These are phyloP conservation scores for Helicolenus hilgendorfi DNA, from an alignment of 2,797 vertebrate species.

Conservation along the genomic window DNA sequence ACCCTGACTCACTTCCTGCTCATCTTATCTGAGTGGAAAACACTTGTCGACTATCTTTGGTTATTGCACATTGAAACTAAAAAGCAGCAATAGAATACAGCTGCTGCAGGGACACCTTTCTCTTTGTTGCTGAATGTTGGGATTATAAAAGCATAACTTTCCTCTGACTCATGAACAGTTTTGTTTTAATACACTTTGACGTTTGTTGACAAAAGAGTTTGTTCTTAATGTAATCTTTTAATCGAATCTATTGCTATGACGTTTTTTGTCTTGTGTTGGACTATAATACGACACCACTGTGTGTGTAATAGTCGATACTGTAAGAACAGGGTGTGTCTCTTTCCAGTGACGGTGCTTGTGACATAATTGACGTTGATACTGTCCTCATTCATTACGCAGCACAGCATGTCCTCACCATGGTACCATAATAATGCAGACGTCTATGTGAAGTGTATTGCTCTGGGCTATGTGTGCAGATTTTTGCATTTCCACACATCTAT, in stretches of 20 bases:
- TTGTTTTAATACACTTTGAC: not conserved
- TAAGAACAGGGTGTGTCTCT: constrained; percentile 46
- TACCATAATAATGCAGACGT: not conserved
- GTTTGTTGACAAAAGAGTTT: not conserved
- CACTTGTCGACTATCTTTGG: not conserved
- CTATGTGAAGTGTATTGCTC: not conserved
- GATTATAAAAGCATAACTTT: not conserved
- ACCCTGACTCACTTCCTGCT: constrained; percentile 46
- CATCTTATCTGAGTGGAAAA: constrained; percentile 23
- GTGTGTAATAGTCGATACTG: not conserved
- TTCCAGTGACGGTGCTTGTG: constrained; percentile 17
- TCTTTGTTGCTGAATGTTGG: not conserved
- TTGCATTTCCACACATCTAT: not conserved
- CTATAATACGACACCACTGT: not conserved
- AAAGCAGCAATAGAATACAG: not conserved
- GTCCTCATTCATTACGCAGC: not conserved
- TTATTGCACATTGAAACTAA: not conserved
- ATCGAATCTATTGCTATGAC: not conserved
- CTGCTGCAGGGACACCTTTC: not conserved
- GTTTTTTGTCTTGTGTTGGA: not conserved
- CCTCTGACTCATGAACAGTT: not conserved
- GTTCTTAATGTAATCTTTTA: not conserved
- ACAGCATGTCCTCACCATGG: constrained; percentile 26
- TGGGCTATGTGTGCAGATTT: not conserved
- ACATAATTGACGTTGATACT: not conserved